Evolutionary conservation across 1,140 invertebrate species (phyloP), one percentile per base, ranked within the genome.

Genomic region (Conus betulinus): DNA sequence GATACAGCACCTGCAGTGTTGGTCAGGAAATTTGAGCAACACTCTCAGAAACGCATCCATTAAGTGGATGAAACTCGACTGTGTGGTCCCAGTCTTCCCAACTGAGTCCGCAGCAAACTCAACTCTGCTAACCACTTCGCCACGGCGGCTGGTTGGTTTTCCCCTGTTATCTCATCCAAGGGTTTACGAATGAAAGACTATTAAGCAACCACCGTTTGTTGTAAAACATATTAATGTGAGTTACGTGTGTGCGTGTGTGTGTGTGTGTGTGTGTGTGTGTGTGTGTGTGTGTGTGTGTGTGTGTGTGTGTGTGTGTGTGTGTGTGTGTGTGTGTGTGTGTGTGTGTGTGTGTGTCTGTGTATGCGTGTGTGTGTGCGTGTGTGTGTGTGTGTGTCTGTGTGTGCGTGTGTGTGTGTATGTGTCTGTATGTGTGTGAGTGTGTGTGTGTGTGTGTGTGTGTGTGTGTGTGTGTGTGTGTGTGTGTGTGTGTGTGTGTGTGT

Each of bases 211-310:
- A 39, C 39, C 39, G 39, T 39, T 0, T 39, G 39, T 39, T 39
- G 39, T 39, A 39, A 39, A 39, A 39, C 39, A 39, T 39, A 3
- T 39, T 39, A 39, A 1, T 0, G 39, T 39, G 39, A 39, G 39
- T 39, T 39, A 39, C 3, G 39, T 39, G 39, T 55, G 52, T 83
- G 81, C 20, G 52, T 55, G 11, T 83, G 52, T 55, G 11, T 55
- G 52, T 83, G 81, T 83, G 52, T 17, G 81, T 55, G 11, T 83
- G 81, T 55, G 5, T 55, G 52, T 83, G 52, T 83, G 52, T 55
- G 52, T 55, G 13, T 57, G 15, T 20, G 81, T 55, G 11, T 55
- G 81, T 55, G 11, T 23, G 76, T 78, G 25, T 51, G 25, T 39
- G 25, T 78, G 25, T 78, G 25, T 39, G 25, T 39, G 7, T 78